Base-by-base conservation (phyloP, 2,113 vertebrate species). In the Gila orcuttii region DNA sequence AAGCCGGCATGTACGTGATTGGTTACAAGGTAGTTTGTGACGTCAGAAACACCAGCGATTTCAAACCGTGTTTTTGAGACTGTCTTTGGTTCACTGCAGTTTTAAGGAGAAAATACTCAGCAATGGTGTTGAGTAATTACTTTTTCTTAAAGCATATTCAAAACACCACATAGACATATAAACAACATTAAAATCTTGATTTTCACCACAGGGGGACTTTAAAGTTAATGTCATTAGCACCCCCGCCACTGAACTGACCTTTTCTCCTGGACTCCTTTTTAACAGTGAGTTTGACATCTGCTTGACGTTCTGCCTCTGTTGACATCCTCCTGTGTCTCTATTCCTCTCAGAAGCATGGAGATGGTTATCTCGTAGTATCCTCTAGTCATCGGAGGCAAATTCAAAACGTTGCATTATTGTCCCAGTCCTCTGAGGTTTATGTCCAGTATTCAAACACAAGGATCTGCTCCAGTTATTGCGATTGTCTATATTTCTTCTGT, bases 261-360 rank as follows among this genome's bases (percentile, higher is more conserved):
- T 97, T 99, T 96, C 97, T 98, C 95, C 95, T 98, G 93, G 97
- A 97, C 94, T 99, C 98, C 96, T 94, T 97, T 94, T 96, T 97
- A 95, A 97, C 93, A 96, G 95, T 97, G 97, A 97, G 96, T 97
- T 98, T 99, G 94, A 98, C 96, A 96, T 97, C 97, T 93, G 96
- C 95, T 96, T 98, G 97, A 95, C 97, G 95, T 96, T 99, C 97
- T 96, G 97, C 96, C 97, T 99, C 97, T 95, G 98, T 97, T 90
- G 94, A 95, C 94, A 94, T 94, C 92, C 93, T 94, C 93, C 93
- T 97, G 96, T 96, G 95, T 97, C 96, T 96, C 96, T 62, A 23
- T 50, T 77, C 80, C 55, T 83, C 81, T 88, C 91, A 12, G 89
- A 86, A 90, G 91, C 91, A 90, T 93, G 77, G 79, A 81, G 85